phyloP scores from a whole-genome alignment of 2,797 vertebrate species.

The Eutrigla gurnardus region DNA sequence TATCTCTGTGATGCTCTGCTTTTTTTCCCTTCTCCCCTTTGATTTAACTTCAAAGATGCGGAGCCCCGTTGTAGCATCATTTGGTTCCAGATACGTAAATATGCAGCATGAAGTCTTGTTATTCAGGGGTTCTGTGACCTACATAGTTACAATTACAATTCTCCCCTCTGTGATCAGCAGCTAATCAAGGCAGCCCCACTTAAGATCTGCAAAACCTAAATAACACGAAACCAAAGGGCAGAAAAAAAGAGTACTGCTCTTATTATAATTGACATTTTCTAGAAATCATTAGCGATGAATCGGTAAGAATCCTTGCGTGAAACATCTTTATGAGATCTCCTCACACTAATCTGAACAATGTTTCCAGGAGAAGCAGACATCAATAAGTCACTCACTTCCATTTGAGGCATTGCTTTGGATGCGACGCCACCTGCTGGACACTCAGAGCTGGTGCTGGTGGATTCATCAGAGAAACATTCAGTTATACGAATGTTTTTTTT shows the following conservation, averaged over 20 bases:
- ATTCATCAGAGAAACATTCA: not conserved
- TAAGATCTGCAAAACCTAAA: slow-evolving; percentile 24
- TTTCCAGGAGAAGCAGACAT: not conserved
- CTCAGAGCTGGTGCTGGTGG: slow-evolving; percentile 77
- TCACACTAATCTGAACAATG: not conserved
- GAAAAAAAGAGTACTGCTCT: not conserved
- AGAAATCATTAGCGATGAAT: not conserved
- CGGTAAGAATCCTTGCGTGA: not conserved
- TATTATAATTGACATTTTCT: not conserved
- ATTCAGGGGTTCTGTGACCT: slow-evolving; percentile 75
- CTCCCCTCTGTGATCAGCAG: slow-evolving; percentile 71
- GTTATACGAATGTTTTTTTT: not conserved
- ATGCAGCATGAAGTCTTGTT: slow-evolving; percentile 57
- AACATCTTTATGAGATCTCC: not conserved
- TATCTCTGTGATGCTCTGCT: slow-evolving; percentile 18
- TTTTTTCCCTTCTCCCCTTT: slow-evolving; percentile 39
- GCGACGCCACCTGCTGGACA: slow-evolving; percentile 89
- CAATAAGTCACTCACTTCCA: not conserved
- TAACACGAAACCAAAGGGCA: not conserved
- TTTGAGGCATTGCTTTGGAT: slow-evolving; percentile 32
- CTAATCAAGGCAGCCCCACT: slow-evolving; percentile 73
- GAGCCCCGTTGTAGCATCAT: not conserved
- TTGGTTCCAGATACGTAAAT: slow-evolving; percentile 37
- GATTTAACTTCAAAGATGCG: slow-evolving; percentile 59
- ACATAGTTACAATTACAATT: slow-evolving; percentile 75